Evolutionary conservation across 2,888 invertebrate species (phyloP).

Genomic region (Phalera bucephala): DNA sequence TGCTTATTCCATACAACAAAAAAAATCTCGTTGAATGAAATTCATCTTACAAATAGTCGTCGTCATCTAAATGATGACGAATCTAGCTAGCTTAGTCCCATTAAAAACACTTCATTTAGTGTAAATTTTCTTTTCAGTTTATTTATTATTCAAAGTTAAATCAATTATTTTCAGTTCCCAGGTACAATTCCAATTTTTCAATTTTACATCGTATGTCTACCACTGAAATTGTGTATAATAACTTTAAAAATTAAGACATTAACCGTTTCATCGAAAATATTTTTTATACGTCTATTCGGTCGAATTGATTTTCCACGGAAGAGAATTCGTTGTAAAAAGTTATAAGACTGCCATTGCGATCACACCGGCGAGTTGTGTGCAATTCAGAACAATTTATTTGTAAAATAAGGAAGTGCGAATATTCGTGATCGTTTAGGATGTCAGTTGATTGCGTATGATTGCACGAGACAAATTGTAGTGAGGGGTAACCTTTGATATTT

Average conservation of each 20-base stretch:
- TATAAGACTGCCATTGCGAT: background rate
- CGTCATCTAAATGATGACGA: too few species aligned
- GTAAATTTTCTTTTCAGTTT: too few species aligned
- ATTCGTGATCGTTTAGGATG: slow-evolving; percentile 28
- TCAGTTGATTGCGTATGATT: slow-evolving; percentile 26
- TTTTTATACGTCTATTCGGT: background rate
- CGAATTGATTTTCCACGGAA: background rate
- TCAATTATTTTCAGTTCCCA: background rate
- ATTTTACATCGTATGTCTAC: background rate
- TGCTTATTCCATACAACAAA: too few species aligned
- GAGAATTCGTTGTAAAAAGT: background rate
- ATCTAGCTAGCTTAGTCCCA: too few species aligned
- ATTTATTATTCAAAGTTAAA: background rate
- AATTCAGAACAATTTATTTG: slow-evolving; percentile 2
- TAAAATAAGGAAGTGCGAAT: slow-evolving; percentile 26
- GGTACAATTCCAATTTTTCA: background rate
- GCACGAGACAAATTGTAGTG: slow-evolving; percentile 5
- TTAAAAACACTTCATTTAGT: too few species aligned
- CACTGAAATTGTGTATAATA: background rate
- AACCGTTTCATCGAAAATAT: background rate
- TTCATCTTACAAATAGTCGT: too few species aligned
- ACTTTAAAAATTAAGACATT: background rate
- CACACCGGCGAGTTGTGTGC: background rate
- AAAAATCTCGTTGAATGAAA: too few species aligned
- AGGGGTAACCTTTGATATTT: background rate